These are phyloP conservation scores for Galerucella calmariensis DNA, from an alignment of 2,888 invertebrate species.

Conservation along the genomic window DNA sequence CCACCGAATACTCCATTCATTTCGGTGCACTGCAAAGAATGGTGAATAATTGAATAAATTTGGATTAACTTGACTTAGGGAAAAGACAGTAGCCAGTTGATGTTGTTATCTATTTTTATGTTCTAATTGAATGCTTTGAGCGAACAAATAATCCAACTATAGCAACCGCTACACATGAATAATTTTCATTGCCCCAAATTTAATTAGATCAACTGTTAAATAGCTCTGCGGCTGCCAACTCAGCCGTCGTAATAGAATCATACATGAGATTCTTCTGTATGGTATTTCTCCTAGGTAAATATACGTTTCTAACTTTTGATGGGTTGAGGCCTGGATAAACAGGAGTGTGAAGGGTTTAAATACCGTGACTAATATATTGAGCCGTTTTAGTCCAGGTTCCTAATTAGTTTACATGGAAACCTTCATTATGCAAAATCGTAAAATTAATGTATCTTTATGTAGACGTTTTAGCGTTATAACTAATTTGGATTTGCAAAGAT, in stretches of 20 bases:
- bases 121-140: not conserved
- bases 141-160: not conserved
- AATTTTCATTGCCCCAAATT: not conserved
- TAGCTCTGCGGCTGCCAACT: not conserved
- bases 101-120: too few relatives aligned
- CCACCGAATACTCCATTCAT: too few relatives aligned
- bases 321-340: slow-evolving; percentile 19
- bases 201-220: slow-evolving; percentile 8
- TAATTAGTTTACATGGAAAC: slow-evolving; percentile 24
- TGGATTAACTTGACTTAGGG: too few relatives aligned
- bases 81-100: too few relatives aligned
- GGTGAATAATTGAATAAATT: too few relatives aligned
- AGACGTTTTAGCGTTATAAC: not conserved
- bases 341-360: slow-evolving; percentile 20
- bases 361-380: slow-evolving; percentile 19
- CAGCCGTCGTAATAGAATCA: slow-evolving; percentile 16
- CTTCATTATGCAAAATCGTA: slow-evolving; percentile 18
- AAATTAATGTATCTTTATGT: slow-evolving; percentile 18
- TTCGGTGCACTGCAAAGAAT: too few relatives aligned
- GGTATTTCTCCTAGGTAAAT: slow-evolving; percentile 21
- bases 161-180: not conserved
- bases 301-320: slow-evolving; percentile 17
- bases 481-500: slow-evolving; percentile 3
- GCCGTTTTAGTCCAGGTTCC: slow-evolving; percentile 9
- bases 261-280: slow-evolving; percentile 11